Conservation (phyloP, 2,888 invertebrate species). For the Erebia aethiops region DNA sequence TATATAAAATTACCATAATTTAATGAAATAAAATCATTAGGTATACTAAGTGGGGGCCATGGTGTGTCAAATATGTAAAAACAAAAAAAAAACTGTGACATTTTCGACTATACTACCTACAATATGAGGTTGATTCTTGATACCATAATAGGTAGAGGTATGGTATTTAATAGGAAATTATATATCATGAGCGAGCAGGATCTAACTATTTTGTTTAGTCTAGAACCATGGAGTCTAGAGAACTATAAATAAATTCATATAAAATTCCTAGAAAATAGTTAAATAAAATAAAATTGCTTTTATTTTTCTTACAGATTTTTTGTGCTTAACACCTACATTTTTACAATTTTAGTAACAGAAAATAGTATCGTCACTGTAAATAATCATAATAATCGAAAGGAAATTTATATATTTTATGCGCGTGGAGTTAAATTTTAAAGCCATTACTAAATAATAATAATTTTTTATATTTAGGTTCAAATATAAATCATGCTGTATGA, state of each 20-base stretch:
- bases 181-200: too few relatives aligned
- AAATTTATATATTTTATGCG: slow-evolving; percentile 23
- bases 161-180: not conserved
- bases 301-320: too few relatives aligned
- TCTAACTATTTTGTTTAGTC: too few relatives aligned
- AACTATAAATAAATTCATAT: too few relatives aligned
- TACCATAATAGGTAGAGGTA: too few relatives aligned
- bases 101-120: not conserved
- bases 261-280: too few relatives aligned
- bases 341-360: not conserved
- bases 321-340: too few relatives aligned
- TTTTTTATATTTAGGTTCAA: slow-evolving; percentile 39
- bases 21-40: not conserved
- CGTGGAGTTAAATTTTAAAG: slow-evolving; percentile 20
- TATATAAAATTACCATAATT: slow-evolving; percentile 12
- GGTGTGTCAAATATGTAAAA: not conserved
- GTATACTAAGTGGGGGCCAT: not conserved
- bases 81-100: not conserved
- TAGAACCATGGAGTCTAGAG: too few relatives aligned
- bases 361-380: slow-evolving; percentile 7
- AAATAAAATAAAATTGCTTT: too few relatives aligned
- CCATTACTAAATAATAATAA: slow-evolving; percentile 30
- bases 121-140: too few relatives aligned
- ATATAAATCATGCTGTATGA: slow-evolving; percentile 54
- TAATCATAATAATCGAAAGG: slow-evolving; percentile 25